phyloP scores from a whole-genome alignment of 1,140 invertebrate genomes.

The Caenorhabditis latens region DNA sequence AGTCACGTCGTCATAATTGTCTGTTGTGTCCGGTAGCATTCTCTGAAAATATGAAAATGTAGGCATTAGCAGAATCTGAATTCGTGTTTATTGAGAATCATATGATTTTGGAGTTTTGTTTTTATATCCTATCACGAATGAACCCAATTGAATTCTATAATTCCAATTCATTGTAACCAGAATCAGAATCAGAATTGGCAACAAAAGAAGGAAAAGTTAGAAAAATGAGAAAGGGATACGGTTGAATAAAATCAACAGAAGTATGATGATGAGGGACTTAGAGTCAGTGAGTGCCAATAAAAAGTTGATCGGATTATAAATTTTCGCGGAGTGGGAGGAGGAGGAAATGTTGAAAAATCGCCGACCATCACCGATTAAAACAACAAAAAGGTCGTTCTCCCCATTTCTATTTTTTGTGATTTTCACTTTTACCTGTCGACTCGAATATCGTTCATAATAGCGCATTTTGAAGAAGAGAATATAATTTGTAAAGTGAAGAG shows the following conservation, averaged over 20 bases:
- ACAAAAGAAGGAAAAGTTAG: background rate
- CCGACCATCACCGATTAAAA: constrained; percentile 23
- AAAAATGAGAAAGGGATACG: background rate
- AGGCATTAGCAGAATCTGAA: background rate
- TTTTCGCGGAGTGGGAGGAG: background rate
- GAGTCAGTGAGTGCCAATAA: constrained; percentile 32
- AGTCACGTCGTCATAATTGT: constrained; percentile 11
- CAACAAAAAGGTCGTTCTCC: constrained; percentile 36
- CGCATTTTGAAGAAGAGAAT: background rate
- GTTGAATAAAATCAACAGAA: background rate
- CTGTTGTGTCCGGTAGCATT: constrained; percentile 33
- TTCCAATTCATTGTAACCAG: background rate
- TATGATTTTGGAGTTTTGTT: constrained; percentile 1
- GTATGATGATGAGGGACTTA: background rate
- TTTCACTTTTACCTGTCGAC: background rate
- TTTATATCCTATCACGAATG: background rate
- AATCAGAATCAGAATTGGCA: background rate
- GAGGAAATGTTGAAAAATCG: constrained; percentile 22
- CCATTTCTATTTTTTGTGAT: background rate
- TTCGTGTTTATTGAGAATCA: constrained; percentile 6
- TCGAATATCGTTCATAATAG: constrained; percentile 46
- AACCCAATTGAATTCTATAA: too few relatives aligned
- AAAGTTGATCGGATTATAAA: constrained; percentile 56
- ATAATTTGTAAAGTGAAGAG: background rate
- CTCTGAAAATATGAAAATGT: constrained; percentile 6